These are phyloP conservation scores for Sisyra nigra DNA, from an alignment of 2,888 invertebrate genomes.

Conservation along the genomic window DNA sequence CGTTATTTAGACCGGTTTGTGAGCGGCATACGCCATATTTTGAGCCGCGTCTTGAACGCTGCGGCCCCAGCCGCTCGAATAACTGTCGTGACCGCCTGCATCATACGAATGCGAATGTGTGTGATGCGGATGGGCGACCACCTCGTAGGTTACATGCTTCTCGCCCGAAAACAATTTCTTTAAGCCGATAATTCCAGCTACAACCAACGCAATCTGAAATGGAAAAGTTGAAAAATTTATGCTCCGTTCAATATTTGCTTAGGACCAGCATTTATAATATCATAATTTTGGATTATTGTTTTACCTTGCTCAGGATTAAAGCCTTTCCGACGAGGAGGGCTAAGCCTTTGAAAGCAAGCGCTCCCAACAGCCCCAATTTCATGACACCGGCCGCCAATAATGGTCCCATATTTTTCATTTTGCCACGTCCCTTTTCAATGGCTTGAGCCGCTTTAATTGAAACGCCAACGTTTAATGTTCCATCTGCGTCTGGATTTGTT, in stretches of 20 bases:
- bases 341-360: conserved; percentile 63
- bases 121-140: conserved; percentile 55
- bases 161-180: conserved; percentile 67
- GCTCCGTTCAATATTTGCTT: too few relatives aligned
- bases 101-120: conserved; percentile 36
- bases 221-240: not conserved
- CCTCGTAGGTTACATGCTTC: conserved; percentile 58
- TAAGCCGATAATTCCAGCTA: conserved; percentile 65
- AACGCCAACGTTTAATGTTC: conserved; percentile 51
- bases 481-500: conserved; percentile 48
- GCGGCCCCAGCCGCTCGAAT: conserved; percentile 45
- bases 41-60: conserved; percentile 32
- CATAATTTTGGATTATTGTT: conserved; percentile 6
- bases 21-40: conserved; percentile 44
- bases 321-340: conserved; percentile 74
- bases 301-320: conserved; percentile 57
- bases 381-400: conserved; percentile 59
- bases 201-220: conserved; percentile 49
- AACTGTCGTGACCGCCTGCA: conserved; percentile 27
- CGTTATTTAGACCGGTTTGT: conserved; percentile 24
- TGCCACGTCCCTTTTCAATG: conserved; percentile 48
- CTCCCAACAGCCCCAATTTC: conserved; percentile 67
- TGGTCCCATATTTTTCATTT: conserved; percentile 57
- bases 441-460: conserved; percentile 45
- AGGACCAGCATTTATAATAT: not conserved